Evolutionary conservation across 1,140 invertebrate genomes (phyloP).

Genomic region (Trichonephila inaurata): DNA sequence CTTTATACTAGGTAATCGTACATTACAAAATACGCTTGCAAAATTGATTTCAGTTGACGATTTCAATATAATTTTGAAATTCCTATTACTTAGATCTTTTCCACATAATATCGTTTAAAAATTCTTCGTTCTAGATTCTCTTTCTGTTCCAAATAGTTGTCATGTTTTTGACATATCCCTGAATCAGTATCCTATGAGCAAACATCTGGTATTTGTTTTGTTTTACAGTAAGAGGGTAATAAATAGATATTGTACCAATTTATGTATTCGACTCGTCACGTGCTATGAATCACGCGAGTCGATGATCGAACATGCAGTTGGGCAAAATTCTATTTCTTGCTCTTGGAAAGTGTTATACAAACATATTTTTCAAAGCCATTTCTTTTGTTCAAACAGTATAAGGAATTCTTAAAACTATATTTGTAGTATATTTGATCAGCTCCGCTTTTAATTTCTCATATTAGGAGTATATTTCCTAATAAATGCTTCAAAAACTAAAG

Average conservation of each 20-base stretch:
- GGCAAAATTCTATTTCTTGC: not conserved
- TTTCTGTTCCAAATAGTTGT: not conserved
- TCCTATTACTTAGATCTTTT: too few species aligned
- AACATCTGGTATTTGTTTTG: not conserved
- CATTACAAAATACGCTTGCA: too few species aligned
- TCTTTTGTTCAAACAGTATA: not conserved
- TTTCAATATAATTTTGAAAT: too few species aligned
- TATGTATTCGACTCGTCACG: not conserved
- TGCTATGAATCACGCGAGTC: not conserved
- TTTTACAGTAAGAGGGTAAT: too few species aligned
- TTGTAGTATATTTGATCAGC: slow-evolving; percentile 14
- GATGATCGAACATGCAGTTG: not conserved
- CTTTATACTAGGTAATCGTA: too few species aligned
- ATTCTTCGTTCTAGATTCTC: too few species aligned
- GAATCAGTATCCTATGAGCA: not conserved
- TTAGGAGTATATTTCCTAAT: not conserved
- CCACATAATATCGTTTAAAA: too few species aligned
- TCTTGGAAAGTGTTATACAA: not conserved
- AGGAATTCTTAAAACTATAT: not conserved
- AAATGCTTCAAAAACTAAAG: not conserved
- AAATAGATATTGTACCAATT: not conserved
- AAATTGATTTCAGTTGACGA: too few species aligned
- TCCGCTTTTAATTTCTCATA: not conserved
- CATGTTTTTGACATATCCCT: not conserved
- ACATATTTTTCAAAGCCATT: not conserved